These are phyloP conservation scores for Euphysa ruthae DNA, from an alignment of 30 jellyfish, hydroid and myxozoan genomes.

Conservation along the genomic window DNA sequence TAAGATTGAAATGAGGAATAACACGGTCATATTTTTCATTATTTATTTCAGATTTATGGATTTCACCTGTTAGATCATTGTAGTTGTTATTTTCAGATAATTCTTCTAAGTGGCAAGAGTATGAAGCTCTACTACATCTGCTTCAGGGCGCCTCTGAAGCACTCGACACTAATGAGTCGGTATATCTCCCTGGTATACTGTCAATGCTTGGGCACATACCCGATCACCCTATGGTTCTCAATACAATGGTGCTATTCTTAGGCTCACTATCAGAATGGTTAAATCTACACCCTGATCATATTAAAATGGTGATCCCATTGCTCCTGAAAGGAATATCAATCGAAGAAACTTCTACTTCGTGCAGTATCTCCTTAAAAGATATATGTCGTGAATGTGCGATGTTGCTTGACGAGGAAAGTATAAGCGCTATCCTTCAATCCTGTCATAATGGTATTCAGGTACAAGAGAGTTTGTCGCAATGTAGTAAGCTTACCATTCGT, in stretches of 20 bases:
- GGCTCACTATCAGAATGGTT: conserved; percentile 88
- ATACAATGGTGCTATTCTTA: conserved; percentile 51
- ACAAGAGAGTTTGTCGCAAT: background rate
- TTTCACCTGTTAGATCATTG: too few species aligned
- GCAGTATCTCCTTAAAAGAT: conserved; percentile 61
- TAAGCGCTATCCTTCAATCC: conserved; percentile 29
- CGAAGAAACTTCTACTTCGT: conserved; percentile 39
- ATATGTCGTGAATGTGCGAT: conserved; percentile 70
- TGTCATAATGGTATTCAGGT: conserved; percentile 38
- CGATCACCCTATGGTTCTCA: conserved; percentile 61
- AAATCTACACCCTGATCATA: conserved; percentile 46
- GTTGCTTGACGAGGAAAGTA: conserved; percentile 18
- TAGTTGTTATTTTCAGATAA: too few species aligned
- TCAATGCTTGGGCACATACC: conserved; percentile 48
- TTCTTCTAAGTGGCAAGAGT: conserved; percentile 23
- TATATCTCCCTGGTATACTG: conserved; percentile 36
- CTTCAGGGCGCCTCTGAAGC: conserved; percentile 78
- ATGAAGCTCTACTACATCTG: conserved; percentile 28
- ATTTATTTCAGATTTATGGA: too few species aligned
- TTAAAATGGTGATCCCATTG: conserved; percentile 41
- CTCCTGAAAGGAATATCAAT: conserved; percentile 46
- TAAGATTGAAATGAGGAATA: too few species aligned
- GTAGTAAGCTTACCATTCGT: conserved; percentile 38
- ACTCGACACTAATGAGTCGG: conserved; percentile 39
- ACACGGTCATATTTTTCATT: too few species aligned